These are phyloP conservation scores for Tiliacea citrago DNA, from an alignment of 2,888 invertebrate species.

Conservation along the genomic window DNA sequence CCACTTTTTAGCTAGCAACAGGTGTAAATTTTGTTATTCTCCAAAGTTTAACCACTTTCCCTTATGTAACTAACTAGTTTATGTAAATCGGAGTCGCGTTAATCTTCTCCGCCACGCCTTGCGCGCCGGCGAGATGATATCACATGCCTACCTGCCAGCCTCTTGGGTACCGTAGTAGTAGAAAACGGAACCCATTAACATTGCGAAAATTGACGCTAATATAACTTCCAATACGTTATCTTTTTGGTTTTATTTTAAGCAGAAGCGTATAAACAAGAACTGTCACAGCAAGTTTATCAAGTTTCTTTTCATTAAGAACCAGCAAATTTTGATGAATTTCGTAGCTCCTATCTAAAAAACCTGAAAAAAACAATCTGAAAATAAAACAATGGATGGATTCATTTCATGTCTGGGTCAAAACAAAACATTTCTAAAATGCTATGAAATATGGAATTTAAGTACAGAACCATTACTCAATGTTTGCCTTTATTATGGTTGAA, in stretches of 20 bases:
- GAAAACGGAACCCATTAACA: constrained; percentile 38
- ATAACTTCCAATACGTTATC: neutral
- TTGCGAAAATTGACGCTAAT: constrained; percentile 28
- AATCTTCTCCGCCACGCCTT: constrained; percentile 63
- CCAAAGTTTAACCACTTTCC: constrained; percentile 72
- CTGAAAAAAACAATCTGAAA: neutral
- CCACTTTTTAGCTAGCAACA: constrained; percentile 37
- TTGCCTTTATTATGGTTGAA: constrained; percentile 47
- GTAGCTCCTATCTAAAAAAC: too few species aligned
- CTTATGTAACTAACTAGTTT: constrained; percentile 73
- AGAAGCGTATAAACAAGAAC: neutral
- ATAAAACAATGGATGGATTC: constrained; percentile 13
- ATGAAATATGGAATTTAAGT: constrained; percentile 13
- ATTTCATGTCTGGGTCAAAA: neutral
- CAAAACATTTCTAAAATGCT: neutral
- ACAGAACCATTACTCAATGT: constrained; percentile 56
- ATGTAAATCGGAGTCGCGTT: constrained; percentile 69
- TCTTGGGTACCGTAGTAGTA: constrained; percentile 49
- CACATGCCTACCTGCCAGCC: constrained; percentile 36
- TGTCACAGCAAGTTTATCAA: neutral
- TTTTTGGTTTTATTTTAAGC: neutral
- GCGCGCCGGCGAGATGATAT: constrained; percentile 54
- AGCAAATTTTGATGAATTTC: neutral
- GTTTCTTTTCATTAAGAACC: neutral
- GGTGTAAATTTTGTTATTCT: constrained; percentile 65